Conservation (phyloP, 2,888 invertebrate genomes). For the Colostygia pectinataria region DNA sequence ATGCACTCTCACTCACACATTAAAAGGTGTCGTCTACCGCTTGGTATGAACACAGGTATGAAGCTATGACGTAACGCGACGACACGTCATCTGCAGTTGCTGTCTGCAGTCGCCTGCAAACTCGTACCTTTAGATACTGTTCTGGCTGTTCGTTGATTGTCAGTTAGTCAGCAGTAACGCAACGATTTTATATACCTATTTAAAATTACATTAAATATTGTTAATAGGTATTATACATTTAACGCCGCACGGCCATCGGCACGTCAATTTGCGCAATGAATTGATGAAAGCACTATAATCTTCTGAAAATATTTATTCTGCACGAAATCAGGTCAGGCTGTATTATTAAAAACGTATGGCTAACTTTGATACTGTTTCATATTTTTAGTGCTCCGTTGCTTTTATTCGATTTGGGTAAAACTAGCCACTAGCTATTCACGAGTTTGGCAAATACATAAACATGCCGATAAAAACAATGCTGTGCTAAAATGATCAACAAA, state of each 20-base stretch:
- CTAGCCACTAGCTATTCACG: neutral
- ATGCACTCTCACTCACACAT: too few relatives aligned
- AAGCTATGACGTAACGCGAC: too few relatives aligned
- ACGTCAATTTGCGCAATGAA: neutral
- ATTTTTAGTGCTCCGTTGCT: neutral
- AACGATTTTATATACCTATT: too few relatives aligned
- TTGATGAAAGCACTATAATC: neutral
- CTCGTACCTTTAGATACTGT: too few relatives aligned
- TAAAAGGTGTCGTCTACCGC: too few relatives aligned
- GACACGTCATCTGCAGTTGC: too few relatives aligned
- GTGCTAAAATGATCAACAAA: conserved; percentile 7
- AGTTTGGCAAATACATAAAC: conserved; percentile 4
- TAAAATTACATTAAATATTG: too few relatives aligned
- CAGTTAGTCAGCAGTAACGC: too few relatives aligned
- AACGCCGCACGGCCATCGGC: neutral
- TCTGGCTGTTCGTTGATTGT: too few relatives aligned
- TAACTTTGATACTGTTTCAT: neutral
- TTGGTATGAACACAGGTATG: too few relatives aligned
- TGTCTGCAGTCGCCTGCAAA: too few relatives aligned
- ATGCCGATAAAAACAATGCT: conserved; percentile 4
- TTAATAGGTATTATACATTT: too few relatives aligned
- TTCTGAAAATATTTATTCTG: conserved; percentile 3
- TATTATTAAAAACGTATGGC: neutral
- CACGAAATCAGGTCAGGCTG: conserved; percentile 4
- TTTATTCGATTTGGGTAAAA: neutral